These are phyloP conservation scores for Lasiurus borealis DNA, from an alignment of 2,113 vertebrate genomes.

Conservation along the genomic window DNA sequence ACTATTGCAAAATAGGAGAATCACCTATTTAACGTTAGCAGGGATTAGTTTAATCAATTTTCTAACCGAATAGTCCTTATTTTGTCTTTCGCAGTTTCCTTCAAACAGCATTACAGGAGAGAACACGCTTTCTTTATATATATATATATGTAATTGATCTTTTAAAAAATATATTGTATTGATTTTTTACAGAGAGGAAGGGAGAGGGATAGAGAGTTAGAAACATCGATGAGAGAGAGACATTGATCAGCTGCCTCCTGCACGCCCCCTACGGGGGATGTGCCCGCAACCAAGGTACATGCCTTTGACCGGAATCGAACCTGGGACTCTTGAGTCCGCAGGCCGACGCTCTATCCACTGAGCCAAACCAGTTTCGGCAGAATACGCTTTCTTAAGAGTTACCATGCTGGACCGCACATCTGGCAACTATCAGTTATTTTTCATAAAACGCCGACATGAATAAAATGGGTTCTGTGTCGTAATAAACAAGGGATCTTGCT, in stretches of 20 bases:
- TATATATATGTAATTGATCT: too few relatives aligned
- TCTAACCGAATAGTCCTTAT: neutral
- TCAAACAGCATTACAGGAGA: neutral
- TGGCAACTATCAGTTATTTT: conserved; percentile 3
- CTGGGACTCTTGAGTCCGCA: too few relatives aligned
- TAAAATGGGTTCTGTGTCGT: neutral
- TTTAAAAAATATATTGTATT: too few relatives aligned
- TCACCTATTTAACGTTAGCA: neutral
- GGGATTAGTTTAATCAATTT: conserved; percentile 25
- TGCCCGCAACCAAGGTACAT: too few relatives aligned
- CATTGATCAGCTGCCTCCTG: too few relatives aligned
- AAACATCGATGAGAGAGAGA: too few relatives aligned
- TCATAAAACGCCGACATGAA: conserved; percentile 40
- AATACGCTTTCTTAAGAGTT: neutral
- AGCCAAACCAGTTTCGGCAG: too few relatives aligned
- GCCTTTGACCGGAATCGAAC: too few relatives aligned
- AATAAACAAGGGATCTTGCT: neutral
- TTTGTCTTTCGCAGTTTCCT: conserved; percentile 21
- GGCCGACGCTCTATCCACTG: too few relatives aligned
- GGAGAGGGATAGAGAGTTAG: too few relatives aligned
- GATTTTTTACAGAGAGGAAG: too few relatives aligned
- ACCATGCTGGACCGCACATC: neutral
- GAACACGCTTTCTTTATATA: neutral
- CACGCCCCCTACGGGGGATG: too few relatives aligned
- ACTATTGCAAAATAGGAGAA: neutral